A percentile compares a stretch with the other conserved stretches of the same genome.
phyloP scores from a whole-genome alignment of 2,797 vertebrate genomes.

The Clarias laeviceps region DNA sequence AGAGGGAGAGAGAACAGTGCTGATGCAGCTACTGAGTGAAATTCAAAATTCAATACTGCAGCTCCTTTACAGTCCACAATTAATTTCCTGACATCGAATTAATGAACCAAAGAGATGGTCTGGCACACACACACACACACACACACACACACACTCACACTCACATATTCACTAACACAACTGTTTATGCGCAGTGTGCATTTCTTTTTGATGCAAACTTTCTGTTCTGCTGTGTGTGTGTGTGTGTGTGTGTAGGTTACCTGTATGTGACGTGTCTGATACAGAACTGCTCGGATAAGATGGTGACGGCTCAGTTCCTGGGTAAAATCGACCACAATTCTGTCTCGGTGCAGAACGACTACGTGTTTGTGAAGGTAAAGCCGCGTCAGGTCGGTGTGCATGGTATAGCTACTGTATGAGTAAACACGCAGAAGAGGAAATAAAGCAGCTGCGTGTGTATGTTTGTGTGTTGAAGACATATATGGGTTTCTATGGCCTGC shows the following conservation, averaged over 20 bases:
- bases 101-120: conserved; percentile 22
- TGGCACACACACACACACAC: conserved; percentile 21
- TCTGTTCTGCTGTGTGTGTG: conserved; percentile 21
- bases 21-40: conserved; percentile 67
- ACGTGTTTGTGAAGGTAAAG: conserved; percentile 92
- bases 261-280: conserved; percentile 88
- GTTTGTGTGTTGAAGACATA: background rate
- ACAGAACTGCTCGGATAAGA: conserved; percentile 88
- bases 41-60: conserved; percentile 55
- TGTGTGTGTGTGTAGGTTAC: conserved; percentile 72
- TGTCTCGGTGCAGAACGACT: conserved; percentile 88
- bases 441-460: background rate
- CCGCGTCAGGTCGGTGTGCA: background rate
- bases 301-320: conserved; percentile 78
- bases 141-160: conserved; percentile 23
- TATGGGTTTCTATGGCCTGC: background rate
- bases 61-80: conserved; percentile 37
- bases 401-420: background rate
- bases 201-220: conserved; percentile 3
- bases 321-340: conserved; percentile 86
- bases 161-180: conserved; percentile 3
- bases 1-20: conserved; percentile 51
- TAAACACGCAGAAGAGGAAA: background rate
- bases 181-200: background rate
- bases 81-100: conserved; percentile 43